These are phyloP conservation scores for Dynastes grantii DNA, from an alignment of 2,888 invertebrate genomes.

Conservation along the genomic window DNA sequence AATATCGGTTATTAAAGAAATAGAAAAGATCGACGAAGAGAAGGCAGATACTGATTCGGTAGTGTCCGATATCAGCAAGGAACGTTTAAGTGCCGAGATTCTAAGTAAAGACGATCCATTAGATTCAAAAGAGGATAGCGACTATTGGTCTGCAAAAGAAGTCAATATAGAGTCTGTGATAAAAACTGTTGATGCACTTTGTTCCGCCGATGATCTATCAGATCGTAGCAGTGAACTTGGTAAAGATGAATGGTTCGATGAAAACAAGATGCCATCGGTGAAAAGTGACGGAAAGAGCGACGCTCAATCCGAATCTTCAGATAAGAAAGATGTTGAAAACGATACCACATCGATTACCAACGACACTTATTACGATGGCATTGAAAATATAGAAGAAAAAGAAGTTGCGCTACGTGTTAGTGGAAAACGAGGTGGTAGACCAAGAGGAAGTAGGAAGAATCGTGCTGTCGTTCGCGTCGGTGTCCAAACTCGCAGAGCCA, in stretches of 20 bases:
- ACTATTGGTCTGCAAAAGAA: slow-evolving; percentile 86
- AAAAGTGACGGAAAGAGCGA: slow-evolving; percentile 51
- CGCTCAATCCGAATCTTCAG: slow-evolving; percentile 31
- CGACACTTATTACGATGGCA: slow-evolving; percentile 46
- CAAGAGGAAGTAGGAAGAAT: slow-evolving; percentile 67
- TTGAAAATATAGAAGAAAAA: slow-evolving; percentile 63
- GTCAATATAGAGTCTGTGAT: slow-evolving; percentile 87
- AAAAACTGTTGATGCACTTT: slow-evolving; percentile 82
- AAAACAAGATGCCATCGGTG: slow-evolving; percentile 34
- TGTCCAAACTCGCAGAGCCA: slow-evolving; percentile 75
- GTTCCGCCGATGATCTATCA: slow-evolving; percentile 71
- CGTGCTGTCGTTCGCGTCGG: slow-evolving; percentile 69
- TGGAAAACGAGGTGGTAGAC: slow-evolving; percentile 56
- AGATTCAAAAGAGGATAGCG: slow-evolving; percentile 79
- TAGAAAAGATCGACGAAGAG: slow-evolving; percentile 66
- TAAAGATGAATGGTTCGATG: slow-evolving; percentile 54
- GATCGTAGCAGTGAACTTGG: slow-evolving; percentile 64
- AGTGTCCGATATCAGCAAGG: slow-evolving; percentile 66
- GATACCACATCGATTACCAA: slow-evolving; percentile 49
- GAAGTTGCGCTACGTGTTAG: slow-evolving; percentile 54
- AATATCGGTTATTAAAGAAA: slow-evolving; percentile 65
- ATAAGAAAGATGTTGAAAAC: slow-evolving; percentile 49
- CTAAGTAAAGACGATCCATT: slow-evolving; percentile 70
- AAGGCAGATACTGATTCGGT: slow-evolving; percentile 67
- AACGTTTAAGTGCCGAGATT: slow-evolving; percentile 65